Base-by-base conservation (phyloP, 1,140 invertebrate genomes). In the Orius insidiosus region DNA sequence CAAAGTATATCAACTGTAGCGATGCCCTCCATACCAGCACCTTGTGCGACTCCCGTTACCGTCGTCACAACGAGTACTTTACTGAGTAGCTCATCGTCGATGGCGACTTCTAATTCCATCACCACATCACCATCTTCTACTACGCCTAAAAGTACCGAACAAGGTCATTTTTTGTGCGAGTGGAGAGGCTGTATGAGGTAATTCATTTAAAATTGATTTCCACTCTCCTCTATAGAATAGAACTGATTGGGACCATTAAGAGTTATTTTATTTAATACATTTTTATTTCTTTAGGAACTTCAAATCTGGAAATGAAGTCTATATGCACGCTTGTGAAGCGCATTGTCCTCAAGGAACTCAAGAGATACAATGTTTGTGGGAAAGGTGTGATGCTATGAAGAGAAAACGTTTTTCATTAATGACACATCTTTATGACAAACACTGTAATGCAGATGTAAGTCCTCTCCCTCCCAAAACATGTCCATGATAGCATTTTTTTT, bases 391-490 rank as follows among this genome's bases (percentile, higher is more conserved):
- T 63, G 76, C 77, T 18, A 76, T 93, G 59, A 82, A 84, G 45
- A 65, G 89, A 35, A 80, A 84, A 58, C 72, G 84, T 38, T 92
- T 89, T 62, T 93, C 88, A 1, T 63, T 93, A 14, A 86, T 93
- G 76, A 93, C 88, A 34, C 89, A 94, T 67, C 66, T 93, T 9
- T 76, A 85, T 53, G 90, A 95, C 65, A 78, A 86, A 50, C 90
- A 94, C 62, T 87, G 88, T 58, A 84, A 81, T 53, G 68, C 76
- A 19, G 80, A 85, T 56, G 80, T 83, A 61, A 69, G 63, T 61
- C n/a, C n/a, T n/a, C n/a, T n/a, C n/a, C n/a, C n/a, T n/a, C n/a
- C 24, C 24, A 14, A 13, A 32, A 16, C 33, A 15, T 36, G 13
- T n/a, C n/a, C n/a, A n/a, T n/a, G n/a, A n/a, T n/a, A n/a, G n/a